Evolutionary conservation across 2,113 vertebrate genomes (phyloP), one percentile per base, ranked within the genome.

Genomic region (Xiphophorus maculatus): DNA sequence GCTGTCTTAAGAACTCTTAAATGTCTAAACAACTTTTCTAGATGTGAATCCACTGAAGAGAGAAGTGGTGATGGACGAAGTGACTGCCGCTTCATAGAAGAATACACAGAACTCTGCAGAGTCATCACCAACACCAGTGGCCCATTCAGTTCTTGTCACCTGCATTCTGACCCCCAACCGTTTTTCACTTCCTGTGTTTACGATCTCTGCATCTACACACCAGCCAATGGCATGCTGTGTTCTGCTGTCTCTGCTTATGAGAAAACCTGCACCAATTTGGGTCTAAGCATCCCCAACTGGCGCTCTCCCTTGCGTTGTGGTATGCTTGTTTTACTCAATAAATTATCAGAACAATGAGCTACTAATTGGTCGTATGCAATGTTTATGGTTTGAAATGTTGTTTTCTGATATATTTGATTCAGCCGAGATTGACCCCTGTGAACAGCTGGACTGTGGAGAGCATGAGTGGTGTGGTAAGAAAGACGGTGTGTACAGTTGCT

Each of bases 391-490:
- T 25, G 14, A 22, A 51, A 51, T 33, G 32, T 22, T 51, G 1
- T 51, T 51, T 51, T 28, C 28, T 54, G 27, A 11, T 69, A 4
- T 58, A 70, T 0, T 74, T 44, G 74, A 27, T 29, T 7, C 32
- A 94, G 89, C 68, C 2, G 66, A 35, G 3, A 25, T 73, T 22
- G 85, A 93, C 40, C 92, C 89, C 0, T 95, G 94, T 77, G 66
- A 85, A 6, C 6, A 81, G 2, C 67, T 92, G 67, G 44, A 79
- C 61, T 95, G 94, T 72, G 81, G 77, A 25, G 91, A 88, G 3
- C 17, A 87, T 1, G 94, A 94, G 65, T 92, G 89, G 92, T 95
- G 94, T 44, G 93, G 93, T 11, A 29, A 93, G 64, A 83, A 76
- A 22, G 42, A 90, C 0, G 90, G 93, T 0, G 74, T 87, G 7